phyloP scores from a whole-genome alignment of 2,797 vertebrate genomes.

The Prunella strophiata region DNA sequence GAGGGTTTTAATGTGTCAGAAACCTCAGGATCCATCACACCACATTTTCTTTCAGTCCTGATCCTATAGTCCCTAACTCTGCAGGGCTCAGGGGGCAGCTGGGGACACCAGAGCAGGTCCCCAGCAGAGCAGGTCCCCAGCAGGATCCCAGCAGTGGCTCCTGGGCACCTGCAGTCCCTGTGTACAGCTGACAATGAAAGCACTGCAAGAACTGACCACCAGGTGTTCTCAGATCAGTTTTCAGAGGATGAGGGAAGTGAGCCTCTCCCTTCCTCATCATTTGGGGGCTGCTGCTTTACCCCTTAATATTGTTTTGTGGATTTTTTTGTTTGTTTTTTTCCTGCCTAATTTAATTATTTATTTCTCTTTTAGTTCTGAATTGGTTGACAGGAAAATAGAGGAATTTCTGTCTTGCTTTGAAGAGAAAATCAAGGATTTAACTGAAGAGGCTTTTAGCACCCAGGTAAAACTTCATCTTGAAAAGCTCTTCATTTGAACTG shows the following conservation, averaged over 20 bases:
- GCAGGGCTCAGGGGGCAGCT: not conserved
- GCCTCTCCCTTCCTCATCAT: not conserved
- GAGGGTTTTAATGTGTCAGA: not conserved
- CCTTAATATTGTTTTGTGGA: not conserved
- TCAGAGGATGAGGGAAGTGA: not conserved
- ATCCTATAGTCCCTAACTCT: accelerated
- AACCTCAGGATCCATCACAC: not conserved
- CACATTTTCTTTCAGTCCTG: too few species aligned
- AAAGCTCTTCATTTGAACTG: not conserved
- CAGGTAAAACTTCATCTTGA: constrained; percentile 75
- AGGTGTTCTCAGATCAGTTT: too few species aligned
- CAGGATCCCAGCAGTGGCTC: accelerated
- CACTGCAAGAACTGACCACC: not conserved
- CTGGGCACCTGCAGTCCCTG: accelerated
- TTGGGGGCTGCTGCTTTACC: not conserved
- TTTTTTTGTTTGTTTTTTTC: not conserved
- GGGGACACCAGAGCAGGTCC: not conserved
- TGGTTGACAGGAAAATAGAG: constrained; percentile 92
- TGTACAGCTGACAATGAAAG: not conserved
- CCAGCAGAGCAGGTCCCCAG: not conserved
- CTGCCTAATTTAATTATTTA: not conserved
- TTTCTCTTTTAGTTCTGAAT: constrained; percentile 84
- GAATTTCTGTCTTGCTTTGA: constrained; percentile 90
- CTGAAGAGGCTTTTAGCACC: constrained; percentile 87
- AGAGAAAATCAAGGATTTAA: constrained; percentile 84